Conservation (phyloP, 2,797 vertebrate genomes). For the Momotus momota region DNA sequence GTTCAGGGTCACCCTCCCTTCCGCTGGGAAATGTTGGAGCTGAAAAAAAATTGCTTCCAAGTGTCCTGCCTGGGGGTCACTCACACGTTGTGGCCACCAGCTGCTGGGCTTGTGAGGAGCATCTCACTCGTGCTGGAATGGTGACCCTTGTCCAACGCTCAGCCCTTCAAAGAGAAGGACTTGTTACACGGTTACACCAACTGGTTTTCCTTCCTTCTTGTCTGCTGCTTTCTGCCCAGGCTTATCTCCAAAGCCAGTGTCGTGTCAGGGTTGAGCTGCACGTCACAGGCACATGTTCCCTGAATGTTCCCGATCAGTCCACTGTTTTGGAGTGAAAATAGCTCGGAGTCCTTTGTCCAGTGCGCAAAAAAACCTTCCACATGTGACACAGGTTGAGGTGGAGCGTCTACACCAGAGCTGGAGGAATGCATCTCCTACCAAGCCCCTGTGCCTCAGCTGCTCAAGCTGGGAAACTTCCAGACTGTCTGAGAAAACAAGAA, state of each 20-base stretch:
- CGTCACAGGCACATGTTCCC: no score
- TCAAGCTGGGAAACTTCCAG: background rate
- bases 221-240: background rate
- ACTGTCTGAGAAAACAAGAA: background rate
- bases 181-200: no score
- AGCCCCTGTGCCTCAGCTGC: background rate
- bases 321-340: background rate
- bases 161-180: background rate
- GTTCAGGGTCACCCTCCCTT: background rate
- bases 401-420: background rate
- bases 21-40: background rate
- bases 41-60: background rate
- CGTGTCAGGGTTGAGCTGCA: background rate
- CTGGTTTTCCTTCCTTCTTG: background rate
- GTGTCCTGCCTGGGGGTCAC: background rate
- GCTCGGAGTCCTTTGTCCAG: background rate
- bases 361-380: background rate
- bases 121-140: background rate
- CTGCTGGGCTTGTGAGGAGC: background rate
- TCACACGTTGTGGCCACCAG: background rate
- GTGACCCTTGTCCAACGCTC: background rate
- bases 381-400: fast-evolving
- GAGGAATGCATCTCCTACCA: background rate
- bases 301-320: background rate
- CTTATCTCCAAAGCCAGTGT: no score